Conservation (phyloP, 1,140 invertebrate genomes). For the Paraescarpia echinospica region DNA sequence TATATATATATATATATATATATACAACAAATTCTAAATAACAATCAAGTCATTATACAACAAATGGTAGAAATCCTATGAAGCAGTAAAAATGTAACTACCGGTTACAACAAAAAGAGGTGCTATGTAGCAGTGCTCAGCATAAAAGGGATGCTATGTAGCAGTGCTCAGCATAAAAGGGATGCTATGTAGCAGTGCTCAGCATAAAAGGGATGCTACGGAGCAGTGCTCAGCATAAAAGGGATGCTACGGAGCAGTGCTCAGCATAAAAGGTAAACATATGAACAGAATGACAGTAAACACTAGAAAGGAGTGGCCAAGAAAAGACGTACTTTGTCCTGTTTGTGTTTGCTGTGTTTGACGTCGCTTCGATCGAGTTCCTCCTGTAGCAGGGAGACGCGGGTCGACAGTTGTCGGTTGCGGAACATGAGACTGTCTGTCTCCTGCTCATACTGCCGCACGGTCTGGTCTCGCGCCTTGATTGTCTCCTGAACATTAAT, state of each 20-base stretch:
- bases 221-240: neutral
- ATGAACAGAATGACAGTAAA: neutral
- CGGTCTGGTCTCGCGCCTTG: conserved; percentile 78
- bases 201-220: neutral
- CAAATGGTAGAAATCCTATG: neutral
- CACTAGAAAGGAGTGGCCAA: neutral
- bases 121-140: too few relatives aligned
- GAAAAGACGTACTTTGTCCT: conserved; percentile 26
- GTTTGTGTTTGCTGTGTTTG: conserved; percentile 46
- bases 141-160: neutral
- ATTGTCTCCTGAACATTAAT: conserved; percentile 65
- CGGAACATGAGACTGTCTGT: conserved; percentile 89
- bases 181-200: neutral
- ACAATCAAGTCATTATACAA: too few relatives aligned
- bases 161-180: neutral
- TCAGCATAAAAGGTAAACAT: neutral
- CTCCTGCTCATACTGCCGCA: conserved; percentile 87
- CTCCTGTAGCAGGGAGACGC: conserved; percentile 85
- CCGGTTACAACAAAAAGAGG: too few relatives aligned
- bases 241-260: neutral
- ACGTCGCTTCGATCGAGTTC: conserved; percentile 74
- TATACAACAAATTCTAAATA: too few relatives aligned
- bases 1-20: too few relatives aligned
- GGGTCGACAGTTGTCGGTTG: conserved; percentile 87
- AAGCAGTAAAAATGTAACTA: conserved; percentile 5